Evolutionary conservation across 1,140 invertebrate species (phyloP).

Genomic region (Uloborus diversus): DNA sequence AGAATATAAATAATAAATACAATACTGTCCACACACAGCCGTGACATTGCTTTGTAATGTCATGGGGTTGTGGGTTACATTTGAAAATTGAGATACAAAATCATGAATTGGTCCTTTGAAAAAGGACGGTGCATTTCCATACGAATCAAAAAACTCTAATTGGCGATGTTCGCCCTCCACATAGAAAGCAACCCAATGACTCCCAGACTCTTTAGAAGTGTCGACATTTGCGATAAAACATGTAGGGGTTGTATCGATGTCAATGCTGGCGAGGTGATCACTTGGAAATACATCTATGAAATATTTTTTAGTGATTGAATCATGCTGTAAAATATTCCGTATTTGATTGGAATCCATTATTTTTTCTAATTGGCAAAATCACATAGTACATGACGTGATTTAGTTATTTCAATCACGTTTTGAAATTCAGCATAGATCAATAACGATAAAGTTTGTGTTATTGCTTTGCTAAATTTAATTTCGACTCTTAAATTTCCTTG

Average conservation of each 20-base stretch:
- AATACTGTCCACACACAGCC: slow-evolving; percentile 20
- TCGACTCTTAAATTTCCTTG: slow-evolving; percentile 1
- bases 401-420: background rate
- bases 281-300: background rate
- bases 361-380: background rate
- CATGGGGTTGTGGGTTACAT: background rate
- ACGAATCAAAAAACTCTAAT: slow-evolving; percentile 8
- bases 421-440: background rate
- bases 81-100: background rate
- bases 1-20: slow-evolving; percentile 16
- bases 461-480: background rate
- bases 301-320: background rate
- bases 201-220: background rate
- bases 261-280: background rate
- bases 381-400: background rate
- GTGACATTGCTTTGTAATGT: background rate
- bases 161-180: background rate
- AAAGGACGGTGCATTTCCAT: background rate
- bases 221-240: background rate
- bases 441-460: background rate
- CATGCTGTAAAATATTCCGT: background rate
- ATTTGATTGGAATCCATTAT: background rate
- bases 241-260: background rate
- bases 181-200: slow-evolving; percentile 1
- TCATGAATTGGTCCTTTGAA: background rate